phyloP scores from a whole-genome alignment of 2,888 invertebrate species.

The Charanyca ferruginea region DNA sequence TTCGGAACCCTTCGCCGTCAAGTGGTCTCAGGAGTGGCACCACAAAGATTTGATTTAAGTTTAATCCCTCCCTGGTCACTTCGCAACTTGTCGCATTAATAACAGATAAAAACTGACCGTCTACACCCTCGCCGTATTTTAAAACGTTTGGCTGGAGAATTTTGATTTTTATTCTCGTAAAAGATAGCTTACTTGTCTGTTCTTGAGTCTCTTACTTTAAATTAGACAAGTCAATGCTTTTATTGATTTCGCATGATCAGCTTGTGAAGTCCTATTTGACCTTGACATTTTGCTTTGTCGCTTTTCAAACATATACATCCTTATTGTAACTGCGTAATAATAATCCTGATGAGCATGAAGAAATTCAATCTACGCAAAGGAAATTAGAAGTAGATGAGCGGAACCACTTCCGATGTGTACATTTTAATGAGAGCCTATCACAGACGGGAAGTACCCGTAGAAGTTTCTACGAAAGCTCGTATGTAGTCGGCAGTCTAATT shows the following conservation, averaged over 20 bases:
- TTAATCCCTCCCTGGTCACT: constrained; percentile 57
- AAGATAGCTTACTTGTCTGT: constrained; percentile 12
- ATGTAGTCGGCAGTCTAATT: constrained; percentile 51
- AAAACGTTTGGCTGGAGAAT: constrained; percentile 43
- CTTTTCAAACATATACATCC: constrained; percentile 12
- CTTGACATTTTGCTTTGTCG: constrained; percentile 19
- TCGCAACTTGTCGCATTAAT: constrained; percentile 60
- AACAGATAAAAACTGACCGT: constrained; percentile 58
- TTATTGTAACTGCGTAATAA: constrained; percentile 18
- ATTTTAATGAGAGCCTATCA: constrained; percentile 51
- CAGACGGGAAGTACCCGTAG: constrained; percentile 45
- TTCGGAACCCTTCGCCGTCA: constrained; percentile 29
- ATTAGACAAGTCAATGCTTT: constrained; percentile 8
- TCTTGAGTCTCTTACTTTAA: constrained; percentile 11
- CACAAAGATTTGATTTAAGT: constrained; percentile 61
- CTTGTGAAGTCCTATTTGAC: neutral
- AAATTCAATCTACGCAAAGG: constrained; percentile 44
- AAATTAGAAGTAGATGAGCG: constrained; percentile 43
- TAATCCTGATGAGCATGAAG: constrained; percentile 27
- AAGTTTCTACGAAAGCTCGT: constrained; percentile 35
- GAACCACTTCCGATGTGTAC: constrained; percentile 39
- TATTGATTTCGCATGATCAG: neutral
- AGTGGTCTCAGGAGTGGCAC: constrained; percentile 42
- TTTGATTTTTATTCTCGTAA: constrained; percentile 37
- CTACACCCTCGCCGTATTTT: constrained; percentile 38